Evolutionary conservation across 2,888 invertebrate species (phyloP).

Genomic region (Eristalis intricaria): DNA sequence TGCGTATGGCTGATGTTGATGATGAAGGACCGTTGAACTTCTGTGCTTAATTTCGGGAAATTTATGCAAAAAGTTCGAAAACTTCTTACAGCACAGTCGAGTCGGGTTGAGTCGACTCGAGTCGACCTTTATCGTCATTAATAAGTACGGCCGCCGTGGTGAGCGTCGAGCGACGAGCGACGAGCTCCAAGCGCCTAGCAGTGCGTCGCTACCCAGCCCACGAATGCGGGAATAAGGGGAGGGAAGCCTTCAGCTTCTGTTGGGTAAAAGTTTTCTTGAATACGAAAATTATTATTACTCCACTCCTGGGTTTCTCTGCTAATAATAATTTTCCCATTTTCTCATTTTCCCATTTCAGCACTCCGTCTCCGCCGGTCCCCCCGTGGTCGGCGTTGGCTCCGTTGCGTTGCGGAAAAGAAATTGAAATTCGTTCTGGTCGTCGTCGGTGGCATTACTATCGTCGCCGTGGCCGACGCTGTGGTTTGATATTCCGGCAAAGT

Average conservation of each 20-base stretch:
- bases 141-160: constrained; percentile 32
- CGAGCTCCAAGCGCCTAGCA: background rate
- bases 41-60: constrained; percentile 61
- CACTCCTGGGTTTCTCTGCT: constrained; percentile 43
- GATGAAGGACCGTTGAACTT: constrained; percentile 69
- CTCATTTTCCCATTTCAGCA: constrained; percentile 11
- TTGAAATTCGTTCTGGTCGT: constrained; percentile 56
- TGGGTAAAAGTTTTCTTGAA: constrained; percentile 63
- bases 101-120: constrained; percentile 26
- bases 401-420: constrained; percentile 35
- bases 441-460: constrained; percentile 3
- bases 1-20: constrained; percentile 53
- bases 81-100: constrained; percentile 45
- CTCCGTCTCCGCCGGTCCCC: background rate
- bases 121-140: constrained; percentile 70
- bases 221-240: background rate
- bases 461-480: constrained; percentile 5
- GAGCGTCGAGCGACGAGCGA: background rate
- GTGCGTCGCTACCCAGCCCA: background rate
- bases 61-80: constrained; percentile 68
- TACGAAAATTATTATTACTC: constrained; percentile 68
- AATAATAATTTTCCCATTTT: constrained; percentile 68
- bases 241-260: constrained; percentile 1
- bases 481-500: constrained; percentile 66
- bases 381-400: too few species aligned